Percentiles rank a stretch among this genome's conserved stretches.
These are phyloP conservation scores for Zhuqinia jingwanae DNA, from an alignment of 2,888 invertebrate species.

Conservation along the genomic window DNA sequence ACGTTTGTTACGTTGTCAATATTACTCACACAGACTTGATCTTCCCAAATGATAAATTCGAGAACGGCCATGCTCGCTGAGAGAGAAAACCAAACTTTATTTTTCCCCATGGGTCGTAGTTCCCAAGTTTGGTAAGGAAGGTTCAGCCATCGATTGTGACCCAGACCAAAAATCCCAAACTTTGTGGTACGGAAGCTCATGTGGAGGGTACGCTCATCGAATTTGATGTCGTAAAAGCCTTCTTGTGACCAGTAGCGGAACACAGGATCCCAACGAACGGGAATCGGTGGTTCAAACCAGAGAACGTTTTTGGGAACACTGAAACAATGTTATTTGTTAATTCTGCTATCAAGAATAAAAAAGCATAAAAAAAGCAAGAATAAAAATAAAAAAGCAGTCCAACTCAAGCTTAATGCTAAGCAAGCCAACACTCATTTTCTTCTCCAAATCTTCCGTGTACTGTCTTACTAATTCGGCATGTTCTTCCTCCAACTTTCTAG, in stretches of 20 bases:
- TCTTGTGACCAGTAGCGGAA: constrained; percentile 86
- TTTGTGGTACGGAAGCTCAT: constrained; percentile 86
- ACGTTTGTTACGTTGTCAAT: constrained; percentile 85
- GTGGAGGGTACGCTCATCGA: constrained; percentile 88
- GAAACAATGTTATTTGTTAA: too few relatives aligned
- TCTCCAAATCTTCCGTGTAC: too few relatives aligned
- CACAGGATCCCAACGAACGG: constrained; percentile 86
- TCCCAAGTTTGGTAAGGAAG: constrained; percentile 94
- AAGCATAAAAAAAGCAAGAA: constrained; percentile 28
- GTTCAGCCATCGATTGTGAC: constrained; percentile 88
- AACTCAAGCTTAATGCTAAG: background rate
- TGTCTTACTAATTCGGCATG: too few relatives aligned
- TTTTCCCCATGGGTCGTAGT: constrained; percentile 84
- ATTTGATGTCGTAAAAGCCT: constrained; percentile 89
- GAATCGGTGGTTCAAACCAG: constrained; percentile 90
- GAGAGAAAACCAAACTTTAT: constrained; percentile 73
- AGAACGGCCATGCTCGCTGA: constrained; percentile 76
- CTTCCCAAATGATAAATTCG: constrained; percentile 80
- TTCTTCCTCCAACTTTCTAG: too few relatives aligned
- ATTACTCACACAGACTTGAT: constrained; percentile 81
- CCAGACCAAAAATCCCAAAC: constrained; percentile 88
- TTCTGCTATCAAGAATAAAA: background rate
- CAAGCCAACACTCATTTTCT: too few relatives aligned
- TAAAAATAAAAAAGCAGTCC: background rate
- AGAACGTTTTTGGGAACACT: constrained; percentile 87